These are phyloP conservation scores for Toxotes lorentzi DNA, from an alignment of 2,797 vertebrate genomes.

Conservation along the genomic window DNA sequence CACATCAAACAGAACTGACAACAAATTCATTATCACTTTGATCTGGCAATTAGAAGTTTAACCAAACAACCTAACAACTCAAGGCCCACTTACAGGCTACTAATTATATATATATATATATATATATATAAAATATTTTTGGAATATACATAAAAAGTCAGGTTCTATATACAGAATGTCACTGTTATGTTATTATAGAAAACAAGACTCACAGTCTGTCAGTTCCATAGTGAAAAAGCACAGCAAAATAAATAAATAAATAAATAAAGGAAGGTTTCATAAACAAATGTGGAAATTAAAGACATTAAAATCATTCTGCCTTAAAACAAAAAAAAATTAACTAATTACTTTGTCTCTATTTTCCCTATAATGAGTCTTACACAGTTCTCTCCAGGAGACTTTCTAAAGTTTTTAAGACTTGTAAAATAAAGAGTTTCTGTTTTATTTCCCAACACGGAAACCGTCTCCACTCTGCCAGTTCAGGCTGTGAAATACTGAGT, in stretches of 20 bases:
- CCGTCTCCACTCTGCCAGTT: not conserved
- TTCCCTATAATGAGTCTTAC: not conserved
- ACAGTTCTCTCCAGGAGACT: not conserved
- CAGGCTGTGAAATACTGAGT: not conserved
- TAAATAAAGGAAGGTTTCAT: not conserved
- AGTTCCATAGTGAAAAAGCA: not conserved
- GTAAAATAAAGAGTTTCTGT: not conserved
- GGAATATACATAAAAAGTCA: too few relatives aligned
- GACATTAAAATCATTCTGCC: not conserved
- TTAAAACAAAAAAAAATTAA: not conserved
- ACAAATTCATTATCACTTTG: not conserved
- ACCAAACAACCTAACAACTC: not conserved
- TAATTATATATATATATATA: too few relatives aligned
- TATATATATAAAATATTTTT: too few relatives aligned
- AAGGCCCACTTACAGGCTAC: not conserved
- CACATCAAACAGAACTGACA: not conserved
- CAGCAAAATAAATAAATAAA: too few relatives aligned
- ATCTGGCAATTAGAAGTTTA: not conserved
- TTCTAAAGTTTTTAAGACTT: not conserved
- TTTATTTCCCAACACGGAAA: not conserved
- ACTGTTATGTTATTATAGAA: too few relatives aligned
- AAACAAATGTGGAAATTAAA: not conserved
- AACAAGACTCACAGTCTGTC: too few relatives aligned
- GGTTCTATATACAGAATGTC: too few relatives aligned
- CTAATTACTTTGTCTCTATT: not conserved